These are phyloP conservation scores for Bothrops alternatus DNA, from an alignment of 2,797 vertebrate genomes.

Conservation along the genomic window DNA sequence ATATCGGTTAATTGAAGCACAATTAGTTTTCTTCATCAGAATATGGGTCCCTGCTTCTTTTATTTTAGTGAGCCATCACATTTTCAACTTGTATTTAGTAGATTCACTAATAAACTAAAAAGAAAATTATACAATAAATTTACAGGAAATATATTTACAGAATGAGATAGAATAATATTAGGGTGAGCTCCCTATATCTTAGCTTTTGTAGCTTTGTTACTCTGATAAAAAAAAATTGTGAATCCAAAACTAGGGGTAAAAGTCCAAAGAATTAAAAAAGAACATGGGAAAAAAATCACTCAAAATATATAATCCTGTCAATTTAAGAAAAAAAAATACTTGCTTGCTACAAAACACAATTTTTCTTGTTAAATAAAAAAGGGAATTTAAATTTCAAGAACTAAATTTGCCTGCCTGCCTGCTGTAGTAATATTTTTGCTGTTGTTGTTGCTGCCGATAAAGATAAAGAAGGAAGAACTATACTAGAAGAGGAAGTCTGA, in stretches of 20 bases:
- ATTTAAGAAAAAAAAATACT: background rate
- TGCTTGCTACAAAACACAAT: constrained; percentile 7
- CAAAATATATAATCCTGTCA: background rate
- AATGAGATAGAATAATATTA: constrained; percentile 4
- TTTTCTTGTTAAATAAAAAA: background rate
- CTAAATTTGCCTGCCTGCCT: background rate
- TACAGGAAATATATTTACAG: constrained; percentile 13
- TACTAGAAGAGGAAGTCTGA: constrained; percentile 9
- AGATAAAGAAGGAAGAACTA: constrained; percentile 14
- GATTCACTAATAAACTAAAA: background rate
- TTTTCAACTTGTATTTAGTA: background rate
- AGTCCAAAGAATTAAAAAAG: background rate
- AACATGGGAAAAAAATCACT: background rate
- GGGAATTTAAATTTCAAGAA: background rate
- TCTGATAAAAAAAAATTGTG: background rate
- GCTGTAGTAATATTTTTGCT: constrained; percentile 1
- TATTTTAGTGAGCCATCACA: background rate
- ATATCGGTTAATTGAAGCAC: background rate
- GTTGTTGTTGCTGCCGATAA: background rate
- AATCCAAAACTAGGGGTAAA: background rate
- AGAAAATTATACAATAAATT: background rate
- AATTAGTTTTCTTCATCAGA: background rate
- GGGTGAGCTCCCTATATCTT: background rate
- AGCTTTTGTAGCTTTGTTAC: constrained; percentile 22
- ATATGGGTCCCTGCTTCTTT: background rate